Evolutionary conservation across 2,888 invertebrate species (phyloP), one percentile per base, ranked within the genome.

Genomic region (Hypercompe scribonia): DNA sequence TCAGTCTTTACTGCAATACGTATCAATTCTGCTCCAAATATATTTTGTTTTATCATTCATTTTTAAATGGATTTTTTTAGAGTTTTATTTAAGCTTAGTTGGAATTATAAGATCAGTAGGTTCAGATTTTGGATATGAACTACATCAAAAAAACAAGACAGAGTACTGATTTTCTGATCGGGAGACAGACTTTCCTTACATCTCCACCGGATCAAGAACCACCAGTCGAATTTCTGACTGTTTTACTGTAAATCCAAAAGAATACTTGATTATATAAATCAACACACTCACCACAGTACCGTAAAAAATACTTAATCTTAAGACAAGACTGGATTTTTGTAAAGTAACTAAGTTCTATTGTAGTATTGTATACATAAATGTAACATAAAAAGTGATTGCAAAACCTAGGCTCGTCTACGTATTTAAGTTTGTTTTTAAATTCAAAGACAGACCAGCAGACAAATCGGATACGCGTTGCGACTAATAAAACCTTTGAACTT

Each of bases 401-500:
- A 42, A 42, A 28, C 39, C 28, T n/a, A 15, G 34, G 34, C 5
- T 54, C 28, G 36, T 1, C 1, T 34, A 36, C 28, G 34, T 5
- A 36, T 34, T 34, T 34, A 34, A 50, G 18, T 5, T 46, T 50
- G 34, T 50, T 67, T 50, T 67, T 28, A 21, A 66, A 72, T 65
- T 39, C 46, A 66, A 36, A 67, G 72, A 63, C 65, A 36, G 39
- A 68, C 42, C 31, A 31, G 69, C 61, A 69, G 69, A 73, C 70
- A 33, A 78, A 80, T 76, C 68, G 76, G 70, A 76, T 72, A 77
- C 68, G 76, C 77, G 78, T 77, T 74, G 76, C 68, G 73, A 77
- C 78, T 79, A 78, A 78, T 80, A 78, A 73, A 78, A 82, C 81
- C 84, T 83, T 78, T 83, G 77, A 75, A 50, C 71, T 69, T 11